Conservation (phyloP, 2,888 invertebrate genomes). For the Aethes cnicana region DNA sequence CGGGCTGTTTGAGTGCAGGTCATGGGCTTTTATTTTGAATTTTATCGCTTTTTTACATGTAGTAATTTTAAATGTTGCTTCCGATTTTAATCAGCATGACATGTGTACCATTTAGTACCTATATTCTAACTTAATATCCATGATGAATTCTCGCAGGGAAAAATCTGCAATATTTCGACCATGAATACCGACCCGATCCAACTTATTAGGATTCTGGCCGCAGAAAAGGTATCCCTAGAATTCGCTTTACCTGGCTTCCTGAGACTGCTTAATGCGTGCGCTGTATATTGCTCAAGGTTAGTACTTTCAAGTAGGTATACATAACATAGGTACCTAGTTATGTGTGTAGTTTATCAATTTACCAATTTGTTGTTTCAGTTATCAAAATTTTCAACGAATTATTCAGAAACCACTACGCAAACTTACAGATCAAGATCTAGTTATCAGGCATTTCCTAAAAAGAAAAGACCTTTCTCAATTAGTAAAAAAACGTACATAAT, state of each 20-base stretch:
- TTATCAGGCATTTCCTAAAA: constrained; percentile 58
- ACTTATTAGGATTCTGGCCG: constrained; percentile 54
- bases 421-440: constrained; percentile 56
- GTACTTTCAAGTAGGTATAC: too few relatives aligned
- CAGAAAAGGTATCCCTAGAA: constrained; percentile 55
- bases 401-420: constrained; percentile 46
- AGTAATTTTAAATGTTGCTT: too few relatives aligned
- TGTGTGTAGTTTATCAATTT: too few relatives aligned
- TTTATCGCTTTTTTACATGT: too few relatives aligned
- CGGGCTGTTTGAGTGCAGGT: too few relatives aligned
- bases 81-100: too few relatives aligned
- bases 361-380: constrained; percentile 37
- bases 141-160: constrained; percentile 42
- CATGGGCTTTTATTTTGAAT: too few relatives aligned
- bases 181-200: constrained; percentile 55
- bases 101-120: too few relatives aligned
- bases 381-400: constrained; percentile 18
- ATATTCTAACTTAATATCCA: not conserved
- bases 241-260: constrained; percentile 63
- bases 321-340: too few relatives aligned
- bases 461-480: constrained; percentile 54
- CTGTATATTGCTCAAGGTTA: constrained; percentile 48
- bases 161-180: constrained; percentile 51
- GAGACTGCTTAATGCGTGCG: constrained; percentile 51
- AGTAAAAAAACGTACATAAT: constrained; percentile 44